Conservation (phyloP, 2,888 invertebrate genomes). For the Hartigia nigra region DNA sequence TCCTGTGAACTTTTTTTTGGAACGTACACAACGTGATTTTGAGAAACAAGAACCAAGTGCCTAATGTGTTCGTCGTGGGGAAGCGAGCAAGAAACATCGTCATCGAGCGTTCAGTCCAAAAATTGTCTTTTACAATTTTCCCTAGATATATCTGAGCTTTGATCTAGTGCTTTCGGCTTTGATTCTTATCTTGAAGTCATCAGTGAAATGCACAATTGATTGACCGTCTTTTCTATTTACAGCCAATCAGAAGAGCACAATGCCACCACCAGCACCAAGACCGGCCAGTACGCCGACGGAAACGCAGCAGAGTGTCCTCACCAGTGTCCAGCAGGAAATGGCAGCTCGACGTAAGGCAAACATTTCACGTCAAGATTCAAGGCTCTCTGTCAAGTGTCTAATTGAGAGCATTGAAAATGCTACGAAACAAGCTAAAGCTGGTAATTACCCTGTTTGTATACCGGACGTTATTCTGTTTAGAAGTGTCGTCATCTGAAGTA, state of each 20-base stretch:
- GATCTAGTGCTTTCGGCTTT: not conserved
- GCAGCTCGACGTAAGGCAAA: slow-evolving; percentile 70
- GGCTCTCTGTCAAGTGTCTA: slow-evolving; percentile 88
- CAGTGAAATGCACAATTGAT: not conserved
- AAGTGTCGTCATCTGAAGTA: not conserved
- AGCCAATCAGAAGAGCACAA: slow-evolving; percentile 59
- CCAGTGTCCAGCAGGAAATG: slow-evolving; percentile 71
- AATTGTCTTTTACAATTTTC: not conserved
- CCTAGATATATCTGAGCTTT: not conserved
- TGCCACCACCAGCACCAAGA: slow-evolving; percentile 55
- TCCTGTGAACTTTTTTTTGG: not conserved
- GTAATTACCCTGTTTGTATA: slow-evolving; percentile 43
- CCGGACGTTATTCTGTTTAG: not conserved
- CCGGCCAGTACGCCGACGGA: slow-evolving; percentile 63
- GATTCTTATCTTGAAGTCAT: not conserved
- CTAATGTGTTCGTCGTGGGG: not conserved
- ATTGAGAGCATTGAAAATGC: slow-evolving; percentile 93
- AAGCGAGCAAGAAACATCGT: not conserved
- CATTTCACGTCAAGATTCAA: slow-evolving; percentile 76
- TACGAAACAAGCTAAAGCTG: slow-evolving; percentile 78
- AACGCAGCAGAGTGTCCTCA: slow-evolving; percentile 69
- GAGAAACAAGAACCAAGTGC: not conserved
- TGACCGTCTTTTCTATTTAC: slow-evolving; percentile 21
- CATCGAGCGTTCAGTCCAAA: not conserved
- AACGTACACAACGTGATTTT: not conserved